phyloP scores from a whole-genome alignment of 2,113 vertebrate species.

The Rissa tridactyla region DNA sequence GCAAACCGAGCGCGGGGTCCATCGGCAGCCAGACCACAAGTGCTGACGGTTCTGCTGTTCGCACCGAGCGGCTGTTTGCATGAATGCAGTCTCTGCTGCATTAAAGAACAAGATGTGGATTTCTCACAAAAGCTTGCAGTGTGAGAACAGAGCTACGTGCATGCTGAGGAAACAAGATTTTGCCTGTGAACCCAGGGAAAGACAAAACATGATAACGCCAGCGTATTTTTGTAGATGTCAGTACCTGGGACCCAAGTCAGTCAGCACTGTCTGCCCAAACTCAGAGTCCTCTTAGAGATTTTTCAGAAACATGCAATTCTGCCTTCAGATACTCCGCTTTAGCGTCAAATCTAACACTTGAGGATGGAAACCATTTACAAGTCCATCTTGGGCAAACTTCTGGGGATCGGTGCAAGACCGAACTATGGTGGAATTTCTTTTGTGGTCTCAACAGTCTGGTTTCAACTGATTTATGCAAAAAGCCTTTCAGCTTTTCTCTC shows the following conservation, averaged over 20 bases:
- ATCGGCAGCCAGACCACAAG: background rate
- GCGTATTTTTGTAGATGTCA: fast-evolving
- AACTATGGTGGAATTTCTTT: fast-evolving
- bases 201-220: fast-evolving
- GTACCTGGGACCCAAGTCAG: background rate
- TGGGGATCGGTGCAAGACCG: background rate
- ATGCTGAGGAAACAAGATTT: background rate
- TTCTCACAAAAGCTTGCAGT: no score
- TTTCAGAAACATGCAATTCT: background rate
- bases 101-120: background rate
- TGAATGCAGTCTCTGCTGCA: no score
- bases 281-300: background rate
- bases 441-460: background rate
- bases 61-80: background rate
- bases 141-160: background rate
- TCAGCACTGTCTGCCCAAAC: background rate
- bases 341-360: background rate
- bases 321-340: background rate
- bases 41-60: background rate
- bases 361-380: background rate
- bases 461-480: background rate
- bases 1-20: background rate
- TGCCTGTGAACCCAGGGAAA: background rate
- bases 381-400: background rate
- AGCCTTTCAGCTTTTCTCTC: background rate